Base-by-base conservation (phyloP, 2,888 invertebrate genomes). In the Parapristionchus giblindavisi region DNA sequence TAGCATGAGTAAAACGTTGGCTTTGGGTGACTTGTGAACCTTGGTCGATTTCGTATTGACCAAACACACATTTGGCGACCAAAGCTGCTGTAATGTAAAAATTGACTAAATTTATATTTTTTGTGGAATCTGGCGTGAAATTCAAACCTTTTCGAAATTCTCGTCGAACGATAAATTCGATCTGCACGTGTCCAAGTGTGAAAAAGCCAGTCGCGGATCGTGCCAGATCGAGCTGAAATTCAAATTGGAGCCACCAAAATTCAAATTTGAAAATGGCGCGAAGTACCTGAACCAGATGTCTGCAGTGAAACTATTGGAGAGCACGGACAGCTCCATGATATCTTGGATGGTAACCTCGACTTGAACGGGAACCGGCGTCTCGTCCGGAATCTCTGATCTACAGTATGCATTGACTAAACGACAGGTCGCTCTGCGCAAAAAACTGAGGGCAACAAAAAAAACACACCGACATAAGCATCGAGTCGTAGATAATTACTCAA, bases 331-430 rank as follows among this genome's bases (percentile, higher is more conserved):
- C 73, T 86, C 85, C 75, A 80, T 80, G 8, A 86, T 84, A 76
- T 86, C 86, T 75, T 86, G 86, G 0, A 86, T 79, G 0, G 86
- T 86, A 0, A 85, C 84, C 77, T 86, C 86, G 17, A 86, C 86
- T 65, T 82, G 78, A 2, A 85, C 84, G 17, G 79, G 77, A 1
- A 85, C 83, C 32, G 85, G 84, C 32, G 76, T 75, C 11, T 76
- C 76, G 14, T 77, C 78, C 8, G 85, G 85, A 36, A 70, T 78
- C 65, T 54, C 75, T 1, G 52, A 63, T 36, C 75, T 74, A 29
- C 32, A 63, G 60, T 36, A 66, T 6, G 24, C 43, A 43, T 54
- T 24, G 17, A 54, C n/a, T 24, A n/a, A n/a, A 6, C 27, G 11
- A 11, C 14, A 48, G 11, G 48, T 14, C 14, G 48, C 48, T 48